These are phyloP conservation scores for Stenodera caucasica DNA, from an alignment of 2,888 invertebrate species.

Conservation along the genomic window DNA sequence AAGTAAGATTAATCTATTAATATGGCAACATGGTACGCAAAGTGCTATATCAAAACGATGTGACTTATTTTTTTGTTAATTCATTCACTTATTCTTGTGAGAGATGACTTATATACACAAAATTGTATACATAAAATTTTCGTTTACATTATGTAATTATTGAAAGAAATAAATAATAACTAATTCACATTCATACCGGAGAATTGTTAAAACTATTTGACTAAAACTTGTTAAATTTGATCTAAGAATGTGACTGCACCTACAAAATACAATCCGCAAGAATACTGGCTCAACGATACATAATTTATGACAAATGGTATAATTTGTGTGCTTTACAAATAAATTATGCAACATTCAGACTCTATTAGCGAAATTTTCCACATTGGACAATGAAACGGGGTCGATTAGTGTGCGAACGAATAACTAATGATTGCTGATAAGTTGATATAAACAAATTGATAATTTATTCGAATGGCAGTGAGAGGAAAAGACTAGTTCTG, in stretches of 20 bases:
- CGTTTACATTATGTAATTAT: background rate
- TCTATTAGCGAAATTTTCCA: slow-evolving; percentile 33
- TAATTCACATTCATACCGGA: slow-evolving; percentile 25
- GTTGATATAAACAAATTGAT: too few relatives aligned
- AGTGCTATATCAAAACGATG: slow-evolving; percentile 50
- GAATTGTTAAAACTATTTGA: slow-evolving; percentile 40
- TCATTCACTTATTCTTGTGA: too few relatives aligned
- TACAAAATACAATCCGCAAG: slow-evolving; percentile 49
- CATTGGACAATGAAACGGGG: slow-evolving; percentile 16
- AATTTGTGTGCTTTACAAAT: slow-evolving; percentile 41
- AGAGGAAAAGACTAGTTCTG: too few relatives aligned
- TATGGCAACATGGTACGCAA: slow-evolving; percentile 47
- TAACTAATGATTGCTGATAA: background rate
- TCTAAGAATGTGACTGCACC: slow-evolving; percentile 53
- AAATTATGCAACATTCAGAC: slow-evolving; percentile 39
- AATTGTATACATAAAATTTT: slow-evolving; percentile 28
- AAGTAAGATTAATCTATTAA: slow-evolving; percentile 23
- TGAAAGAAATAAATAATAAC: background rate
- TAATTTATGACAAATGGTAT: slow-evolving; percentile 24
- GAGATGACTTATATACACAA: too few relatives aligned
- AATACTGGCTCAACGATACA: slow-evolving; percentile 53
- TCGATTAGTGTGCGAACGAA: background rate
- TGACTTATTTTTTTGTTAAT: slow-evolving; percentile 32
- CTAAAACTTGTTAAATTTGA: slow-evolving; percentile 51
- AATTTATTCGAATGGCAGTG: too few relatives aligned